Percentiles rank a stretch among this genome's conserved stretches.
Evolutionary conservation across 1,140 invertebrate genomes (phyloP).

Genomic region (Acyrthosiphon pisum): DNA sequence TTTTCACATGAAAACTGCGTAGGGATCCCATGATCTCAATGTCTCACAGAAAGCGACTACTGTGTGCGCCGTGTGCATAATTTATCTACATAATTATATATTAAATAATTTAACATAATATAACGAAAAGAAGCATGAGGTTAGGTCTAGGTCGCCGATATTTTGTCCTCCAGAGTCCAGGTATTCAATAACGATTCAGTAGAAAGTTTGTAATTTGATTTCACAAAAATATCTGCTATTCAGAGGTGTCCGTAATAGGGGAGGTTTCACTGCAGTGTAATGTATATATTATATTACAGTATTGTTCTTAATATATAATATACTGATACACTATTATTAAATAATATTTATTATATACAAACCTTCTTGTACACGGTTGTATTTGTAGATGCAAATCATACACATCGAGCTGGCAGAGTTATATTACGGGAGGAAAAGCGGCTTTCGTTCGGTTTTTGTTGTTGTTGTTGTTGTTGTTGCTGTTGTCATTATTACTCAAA

Average conservation of each 20-base stretch:
- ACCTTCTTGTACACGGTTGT: neutral
- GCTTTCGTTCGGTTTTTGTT: neutral
- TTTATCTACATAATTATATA: too few relatives aligned
- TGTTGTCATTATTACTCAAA: neutral
- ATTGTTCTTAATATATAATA: too few relatives aligned
- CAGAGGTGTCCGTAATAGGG: neutral
- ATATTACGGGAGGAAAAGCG: neutral
- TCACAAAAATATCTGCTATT: neutral
- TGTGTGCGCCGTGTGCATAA: too few relatives aligned
- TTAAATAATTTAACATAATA: too few relatives aligned
- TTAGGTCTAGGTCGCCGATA: neutral
- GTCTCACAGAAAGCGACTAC: too few relatives aligned
- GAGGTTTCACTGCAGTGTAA: neutral
- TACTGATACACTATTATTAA: neutral
- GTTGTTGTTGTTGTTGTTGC: neutral
- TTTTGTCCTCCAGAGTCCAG: rapidly evolving
- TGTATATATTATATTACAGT: neutral
- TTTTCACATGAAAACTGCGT: too few relatives aligned
- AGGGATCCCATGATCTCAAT: too few relatives aligned
- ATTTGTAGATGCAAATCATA: neutral
- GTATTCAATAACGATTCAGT: too few relatives aligned
- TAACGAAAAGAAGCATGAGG: neutral
- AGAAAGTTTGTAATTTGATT: too few relatives aligned
- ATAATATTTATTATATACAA: neutral
- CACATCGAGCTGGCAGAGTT: neutral